These are phyloP conservation scores for Caenorhabditis sp. DNA, from an alignment of 2,888 invertebrate genomes.

Conservation along the genomic window DNA sequence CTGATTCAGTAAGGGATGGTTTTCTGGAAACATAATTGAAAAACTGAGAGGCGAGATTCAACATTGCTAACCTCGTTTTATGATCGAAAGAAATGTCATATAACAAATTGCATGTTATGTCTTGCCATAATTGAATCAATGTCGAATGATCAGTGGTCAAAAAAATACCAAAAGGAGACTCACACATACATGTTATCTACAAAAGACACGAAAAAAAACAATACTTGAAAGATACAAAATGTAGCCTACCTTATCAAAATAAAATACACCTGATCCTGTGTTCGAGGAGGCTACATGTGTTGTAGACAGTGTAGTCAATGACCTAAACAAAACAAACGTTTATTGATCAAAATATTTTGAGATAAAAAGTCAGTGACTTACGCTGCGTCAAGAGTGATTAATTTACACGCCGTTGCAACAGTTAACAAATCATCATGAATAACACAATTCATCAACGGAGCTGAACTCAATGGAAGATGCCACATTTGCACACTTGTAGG, in stretches of 20 bases:
- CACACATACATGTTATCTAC: slow-evolving; percentile 69
- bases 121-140: slow-evolving; percentile 74
- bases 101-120: slow-evolving; percentile 73
- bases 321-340: too few relatives aligned
- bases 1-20: slow-evolving; percentile 45
- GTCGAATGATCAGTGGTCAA: slow-evolving; percentile 74
- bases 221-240: slow-evolving; percentile 15
- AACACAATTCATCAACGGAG: slow-evolving; percentile 72
- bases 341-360: neutral
- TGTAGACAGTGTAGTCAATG: slow-evolving; percentile 57
- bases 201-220: neutral
- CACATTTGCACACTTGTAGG: slow-evolving; percentile 72
- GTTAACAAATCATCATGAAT: slow-evolving; percentile 72
- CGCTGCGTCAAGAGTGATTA: slow-evolving; percentile 73
- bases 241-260: slow-evolving; percentile 72
- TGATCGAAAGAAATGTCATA: slow-evolving; percentile 73
- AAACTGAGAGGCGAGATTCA: neutral
- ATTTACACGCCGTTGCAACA: slow-evolving; percentile 74
- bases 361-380: slow-evolving; percentile 49
- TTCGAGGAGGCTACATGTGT: slow-evolving; percentile 74
- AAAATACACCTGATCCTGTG: slow-evolving; percentile 56
- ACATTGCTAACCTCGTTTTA: slow-evolving; percentile 54
- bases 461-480: slow-evolving; percentile 74
- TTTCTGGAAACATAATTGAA: slow-evolving; percentile 35
- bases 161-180: slow-evolving; percentile 73